Conservation (phyloP, 2,797 vertebrate species). For the Poecilia picta region DNA sequence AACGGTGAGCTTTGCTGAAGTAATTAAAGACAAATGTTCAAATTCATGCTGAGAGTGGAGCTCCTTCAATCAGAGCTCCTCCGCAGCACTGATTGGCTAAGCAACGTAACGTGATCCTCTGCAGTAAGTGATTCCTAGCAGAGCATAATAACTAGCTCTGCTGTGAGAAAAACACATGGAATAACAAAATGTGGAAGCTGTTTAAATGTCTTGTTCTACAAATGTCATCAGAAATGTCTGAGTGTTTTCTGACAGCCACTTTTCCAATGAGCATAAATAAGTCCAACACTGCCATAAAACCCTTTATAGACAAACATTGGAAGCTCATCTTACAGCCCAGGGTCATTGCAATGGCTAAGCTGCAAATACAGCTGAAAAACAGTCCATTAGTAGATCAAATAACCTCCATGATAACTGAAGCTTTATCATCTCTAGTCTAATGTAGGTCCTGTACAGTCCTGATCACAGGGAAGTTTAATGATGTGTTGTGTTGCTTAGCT, state of each 20-base stretch:
- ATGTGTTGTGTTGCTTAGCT: neutral
- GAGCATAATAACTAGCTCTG: neutral
- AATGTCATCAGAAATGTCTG: neutral
- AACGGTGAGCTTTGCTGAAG: too few species aligned
- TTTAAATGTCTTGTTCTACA: neutral
- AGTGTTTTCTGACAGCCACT: conserved; percentile 15
- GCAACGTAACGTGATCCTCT: too few species aligned
- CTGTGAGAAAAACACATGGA: neutral
- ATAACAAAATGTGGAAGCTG: neutral
- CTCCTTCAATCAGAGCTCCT: too few species aligned
- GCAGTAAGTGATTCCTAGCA: too few species aligned
- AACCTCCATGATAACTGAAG: neutral
- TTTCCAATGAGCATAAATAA: neutral
- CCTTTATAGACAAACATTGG: conserved; percentile 70
- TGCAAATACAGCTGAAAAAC: neutral
- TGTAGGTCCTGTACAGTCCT: neutral
- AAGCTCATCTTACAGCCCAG: conserved; percentile 47
- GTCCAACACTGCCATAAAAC: conserved; percentile 67
- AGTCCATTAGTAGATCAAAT: neutral
- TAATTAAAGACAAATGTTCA: too few species aligned
- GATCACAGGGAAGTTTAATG: neutral
- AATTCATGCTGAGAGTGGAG: too few species aligned
- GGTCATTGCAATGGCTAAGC: conserved; percentile 49
- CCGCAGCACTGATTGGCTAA: too few species aligned
- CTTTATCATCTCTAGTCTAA: neutral